Evolutionary conservation across 2,888 invertebrate species (phyloP), one percentile per base, ranked within the genome.

Genomic region (Nomada fucata): DNA sequence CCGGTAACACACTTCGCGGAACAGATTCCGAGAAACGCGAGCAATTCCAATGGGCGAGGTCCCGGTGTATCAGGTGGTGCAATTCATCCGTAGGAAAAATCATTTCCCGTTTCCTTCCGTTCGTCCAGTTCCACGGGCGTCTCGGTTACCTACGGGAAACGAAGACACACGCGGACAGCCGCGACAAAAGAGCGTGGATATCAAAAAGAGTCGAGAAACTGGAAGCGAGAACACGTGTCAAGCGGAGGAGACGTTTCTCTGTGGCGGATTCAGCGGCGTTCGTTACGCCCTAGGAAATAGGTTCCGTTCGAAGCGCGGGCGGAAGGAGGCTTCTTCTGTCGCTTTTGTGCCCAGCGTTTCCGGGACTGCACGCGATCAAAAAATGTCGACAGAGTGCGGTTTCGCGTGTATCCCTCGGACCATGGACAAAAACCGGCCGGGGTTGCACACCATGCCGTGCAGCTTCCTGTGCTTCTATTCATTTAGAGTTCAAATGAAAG

Each of bases 201-300:
- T 36, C 18, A 23, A 3, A 42, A 42, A 7, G 15, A 7, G 10
- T 13, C 13, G 29, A n/a, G 13, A 20, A 55, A 57, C 23, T 13
- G 55, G 68, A 57, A 68, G 68, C 26, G 55, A 44, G 23, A 44
- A 59, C 59, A 70, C 59, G 59, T 44, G 57, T 44, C 42, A 20
- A 52, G 50, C 68, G 36, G 15, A 52, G 47, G 26, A 69, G 44
- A 61, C 29, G 36, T 60, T 11, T 59, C 52, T 44, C 18, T 13
- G 36, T 23, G 63, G 13, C n/a, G 47, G 57, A 71, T 81, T 60
- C 73, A 57, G 15, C 71, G 59, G 67, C n/a, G 52, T 71, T 68
- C 81, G 70, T 70, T 74, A 65, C 73, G 76, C 60, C 71, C 57
- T 82, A 76, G 82, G 85, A 82, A 85, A 82, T 82, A 76, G 74